Evolutionary conservation across 35 echinoderm and acorn worm genomes (phyloP), one percentile per base, ranked within the genome.

Genomic region (Amphiura filiformis): DNA sequence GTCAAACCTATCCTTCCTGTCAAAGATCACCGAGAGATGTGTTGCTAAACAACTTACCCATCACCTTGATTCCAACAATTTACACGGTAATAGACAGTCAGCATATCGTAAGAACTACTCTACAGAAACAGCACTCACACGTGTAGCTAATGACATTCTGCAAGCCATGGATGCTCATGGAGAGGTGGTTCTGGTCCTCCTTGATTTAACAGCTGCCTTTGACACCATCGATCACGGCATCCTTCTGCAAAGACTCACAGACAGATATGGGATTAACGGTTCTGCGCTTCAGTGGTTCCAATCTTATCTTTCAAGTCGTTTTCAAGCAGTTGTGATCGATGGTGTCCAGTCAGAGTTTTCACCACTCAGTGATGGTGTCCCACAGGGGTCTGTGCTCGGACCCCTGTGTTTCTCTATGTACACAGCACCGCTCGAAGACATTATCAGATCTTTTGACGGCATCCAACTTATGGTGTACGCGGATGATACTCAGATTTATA

Each of bases 341-440:
- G 80, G 88, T n/a, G 31, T 39, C 0, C 52, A 83, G 57, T 83
- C 80, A 31, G 56, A 80, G 52, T 9, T 41, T 35, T 1, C 44
- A 20, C 13, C 61, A 18, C 64, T 80, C 36, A 83, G 26, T 1
- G 31, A 76, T 80, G 95, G 87, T 49, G 91, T 93, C 36, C 85
- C 95, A 17, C 88, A 91, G 49, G 91, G 95, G 31, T 92, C 89
- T 26, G 86, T 96, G 28, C 28, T 93, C 30, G 94, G 91, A 32
- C 91, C 91, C 1, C 61, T 93, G 37, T 28, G 56, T 14, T 93
- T 93, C 35, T 90, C 80, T 35, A 44, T 97, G 86, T 91, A 97
- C 78, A 91, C 57, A 7, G 42, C 86, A 65, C n/a, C n/a, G n/a
- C n/a, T n/a, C n/a, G n/a, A n/a, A n/a, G n/a, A n/a, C n/a, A n/a